A percentile compares a stretch with the other conserved stretches of the same genome.
Conservation (phyloP, 2,797 vertebrate species). For the Gadopsis bispinosus region DNA sequence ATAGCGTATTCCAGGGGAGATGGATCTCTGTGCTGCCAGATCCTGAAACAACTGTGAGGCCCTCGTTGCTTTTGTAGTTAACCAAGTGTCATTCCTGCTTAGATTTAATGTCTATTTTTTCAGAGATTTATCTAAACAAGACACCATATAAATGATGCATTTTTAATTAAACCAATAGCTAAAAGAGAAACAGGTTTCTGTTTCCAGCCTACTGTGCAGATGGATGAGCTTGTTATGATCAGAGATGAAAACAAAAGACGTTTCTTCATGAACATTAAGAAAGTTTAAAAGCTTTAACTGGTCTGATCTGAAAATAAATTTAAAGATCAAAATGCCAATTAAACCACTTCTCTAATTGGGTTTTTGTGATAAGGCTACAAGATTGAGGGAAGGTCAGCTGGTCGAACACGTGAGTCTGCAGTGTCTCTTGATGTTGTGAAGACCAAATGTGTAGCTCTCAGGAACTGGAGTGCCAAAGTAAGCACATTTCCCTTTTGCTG, state of each 20-base stretch:
- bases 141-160: not conserved
- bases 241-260: not conserved
- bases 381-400: conserved; percentile 37
- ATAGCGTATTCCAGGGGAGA: conserved; percentile 42
- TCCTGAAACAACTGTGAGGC: conserved; percentile 42
- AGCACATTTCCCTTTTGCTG: conserved; percentile 72
- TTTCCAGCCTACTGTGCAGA: conserved; percentile 3
- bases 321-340: conserved; percentile 27
- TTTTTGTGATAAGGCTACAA: conserved; percentile 18
- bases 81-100: conserved; percentile 7
- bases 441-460: conserved; percentile 65
- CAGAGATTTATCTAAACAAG: conserved; percentile 4
- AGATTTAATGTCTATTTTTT: conserved; percentile 4
- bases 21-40: conserved; percentile 52
- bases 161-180: conserved; percentile 16
- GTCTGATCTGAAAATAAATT: conserved; percentile 13
- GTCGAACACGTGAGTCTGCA: conserved; percentile 35
- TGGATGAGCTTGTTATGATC: not conserved
- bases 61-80: conserved; percentile 37
- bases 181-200: not conserved
- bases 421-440: conserved; percentile 62
- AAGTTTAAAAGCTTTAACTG: conserved; percentile 13
- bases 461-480: conserved; percentile 70
- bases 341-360: conserved; percentile 27
- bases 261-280: conserved; percentile 14